Percentiles rank a stretch among this genome's conserved stretches.
phyloP scores from a whole-genome alignment of 2,888 invertebrate species.

The Lymantria dispar region DNA sequence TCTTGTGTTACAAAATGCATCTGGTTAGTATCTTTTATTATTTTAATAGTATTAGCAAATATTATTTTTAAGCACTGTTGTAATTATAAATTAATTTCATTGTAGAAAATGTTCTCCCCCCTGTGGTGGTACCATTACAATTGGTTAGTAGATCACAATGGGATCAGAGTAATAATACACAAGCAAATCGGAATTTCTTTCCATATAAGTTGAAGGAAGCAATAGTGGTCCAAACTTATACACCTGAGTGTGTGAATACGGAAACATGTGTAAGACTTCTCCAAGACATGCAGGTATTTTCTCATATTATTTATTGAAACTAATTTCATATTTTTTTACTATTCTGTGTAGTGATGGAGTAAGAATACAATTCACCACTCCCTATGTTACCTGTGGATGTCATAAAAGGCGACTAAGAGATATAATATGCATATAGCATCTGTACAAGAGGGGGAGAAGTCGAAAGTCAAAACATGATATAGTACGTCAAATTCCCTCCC shows the following conservation, averaged over 20 bases:
- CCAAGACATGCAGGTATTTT: slow-evolving; percentile 60
- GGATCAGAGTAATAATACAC: slow-evolving; percentile 23
- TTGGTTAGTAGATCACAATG: slow-evolving; percentile 45
- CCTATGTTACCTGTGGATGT: too few relatives aligned
- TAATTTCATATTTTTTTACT: too few relatives aligned
- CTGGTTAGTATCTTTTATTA: slow-evolving; percentile 45
- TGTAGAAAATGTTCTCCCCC: slow-evolving; percentile 62
- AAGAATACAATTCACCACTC: too few relatives aligned
- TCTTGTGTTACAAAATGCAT: slow-evolving; percentile 52
- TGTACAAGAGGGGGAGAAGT: too few relatives aligned
- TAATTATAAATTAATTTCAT: slow-evolving; percentile 8
- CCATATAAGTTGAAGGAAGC: slow-evolving; percentile 49
- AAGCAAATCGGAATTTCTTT: slow-evolving; percentile 5
- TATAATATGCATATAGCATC: too few relatives aligned
- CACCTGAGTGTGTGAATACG: slow-evolving; percentile 48
- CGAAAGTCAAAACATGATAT: too few relatives aligned
- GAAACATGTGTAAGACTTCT: slow-evolving; percentile 55
- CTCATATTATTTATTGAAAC: too few relatives aligned
- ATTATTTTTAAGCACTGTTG: not conserved
- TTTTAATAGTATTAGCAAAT: not conserved
- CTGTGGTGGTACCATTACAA: slow-evolving; percentile 46
- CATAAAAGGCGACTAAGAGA: too few relatives aligned
- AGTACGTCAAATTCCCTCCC: too few relatives aligned
- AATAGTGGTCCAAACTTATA: slow-evolving; percentile 68
- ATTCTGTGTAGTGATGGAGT: too few relatives aligned